A percentile compares a stretch with the other conserved stretches of the same genome.
phyloP scores from a whole-genome alignment of 1,140 invertebrate genomes.

The Leptonema lineaticorne region DNA sequence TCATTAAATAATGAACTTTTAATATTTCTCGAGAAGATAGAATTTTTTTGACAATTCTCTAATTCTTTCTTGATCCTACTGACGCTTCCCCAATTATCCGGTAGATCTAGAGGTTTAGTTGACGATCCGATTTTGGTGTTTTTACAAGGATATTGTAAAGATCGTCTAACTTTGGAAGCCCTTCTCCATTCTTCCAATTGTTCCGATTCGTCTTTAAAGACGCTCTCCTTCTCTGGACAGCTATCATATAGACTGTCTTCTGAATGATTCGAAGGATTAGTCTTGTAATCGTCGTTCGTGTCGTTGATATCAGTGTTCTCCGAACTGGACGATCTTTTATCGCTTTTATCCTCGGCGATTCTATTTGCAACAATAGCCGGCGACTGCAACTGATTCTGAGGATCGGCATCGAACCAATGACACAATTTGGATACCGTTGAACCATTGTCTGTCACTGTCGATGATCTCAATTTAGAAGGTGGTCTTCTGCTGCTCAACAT shows the following conservation, averaged over 20 bases:
- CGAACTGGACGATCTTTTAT: conserved; percentile 46
- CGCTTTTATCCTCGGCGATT: conserved; percentile 44
- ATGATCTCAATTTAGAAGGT: conserved; percentile 51
- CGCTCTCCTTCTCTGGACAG: conserved; percentile 40
- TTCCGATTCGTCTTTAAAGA: conserved; percentile 39
- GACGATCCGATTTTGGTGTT: conserved; percentile 48
- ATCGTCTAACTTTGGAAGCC: conserved; percentile 59
- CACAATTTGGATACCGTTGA: conserved; percentile 23
- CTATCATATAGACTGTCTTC: conserved; percentile 40
- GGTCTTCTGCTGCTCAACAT: conserved; percentile 46
- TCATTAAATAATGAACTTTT: conserved; percentile 55
- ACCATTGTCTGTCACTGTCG: conserved; percentile 38
- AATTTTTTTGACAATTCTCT: conserved; percentile 53
- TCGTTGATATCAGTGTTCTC: conserved; percentile 21
- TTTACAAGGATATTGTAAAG: conserved; percentile 62
- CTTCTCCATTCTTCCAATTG: conserved; percentile 60
- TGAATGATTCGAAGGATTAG: conserved; percentile 21
- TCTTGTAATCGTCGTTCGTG: not conserved
- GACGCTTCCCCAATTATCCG: conserved; percentile 54
- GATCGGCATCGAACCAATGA: conserved; percentile 39
- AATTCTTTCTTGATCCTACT: conserved; percentile 56
- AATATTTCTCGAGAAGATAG: conserved; percentile 56
- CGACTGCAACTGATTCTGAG: conserved; percentile 49
- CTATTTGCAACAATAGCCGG: conserved; percentile 39
- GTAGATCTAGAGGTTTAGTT: conserved; percentile 57